A percentile compares a stretch with the other conserved stretches of the same genome.
Conservation (phyloP, 1,140 invertebrate species). For the Drosophila bocki region DNA sequence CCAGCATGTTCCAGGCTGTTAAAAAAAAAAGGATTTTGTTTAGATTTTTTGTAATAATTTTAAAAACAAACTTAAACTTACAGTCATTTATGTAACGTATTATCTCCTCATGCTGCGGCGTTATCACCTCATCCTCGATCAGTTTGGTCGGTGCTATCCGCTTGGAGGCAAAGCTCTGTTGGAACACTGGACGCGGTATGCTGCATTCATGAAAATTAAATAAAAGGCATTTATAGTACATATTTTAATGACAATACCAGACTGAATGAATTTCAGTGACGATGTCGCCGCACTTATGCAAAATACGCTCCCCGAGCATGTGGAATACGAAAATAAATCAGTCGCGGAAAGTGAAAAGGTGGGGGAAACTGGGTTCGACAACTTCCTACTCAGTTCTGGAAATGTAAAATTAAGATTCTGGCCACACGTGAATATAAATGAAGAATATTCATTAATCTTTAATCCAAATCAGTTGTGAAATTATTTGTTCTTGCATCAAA, state of each 20-base stretch:
- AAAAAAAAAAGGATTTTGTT: background rate
- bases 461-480: slow-evolving; percentile 5
- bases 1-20: slow-evolving; percentile 82
- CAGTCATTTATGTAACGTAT: slow-evolving; percentile 85
- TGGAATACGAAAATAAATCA: slow-evolving; percentile 63
- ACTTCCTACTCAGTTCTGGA: slow-evolving; percentile 10
- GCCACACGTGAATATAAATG: background rate
- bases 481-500: background rate
- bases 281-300: slow-evolving; percentile 43
- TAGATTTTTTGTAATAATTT: background rate
- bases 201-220: slow-evolving; percentile 59
- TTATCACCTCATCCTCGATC: slow-evolving; percentile 80
- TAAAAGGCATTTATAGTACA: slow-evolving; percentile 22
- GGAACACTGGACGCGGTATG: slow-evolving; percentile 85
- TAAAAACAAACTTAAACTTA: slow-evolving; percentile 43
- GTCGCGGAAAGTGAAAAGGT: slow-evolving; percentile 15
- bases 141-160: slow-evolving; percentile 76
- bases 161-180: slow-evolving; percentile 80
- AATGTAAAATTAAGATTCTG: slow-evolving; percentile 2
- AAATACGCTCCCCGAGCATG: slow-evolving; percentile 41
- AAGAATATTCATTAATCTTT: slow-evolving; percentile 4
- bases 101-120: slow-evolving; percentile 86
- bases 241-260: slow-evolving; percentile 36
- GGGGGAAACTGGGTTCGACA: slow-evolving; percentile 26
- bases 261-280: slow-evolving; percentile 20